Conservation (phyloP, 2,113 vertebrate species). For the Opisthocomus hoazin region DNA sequence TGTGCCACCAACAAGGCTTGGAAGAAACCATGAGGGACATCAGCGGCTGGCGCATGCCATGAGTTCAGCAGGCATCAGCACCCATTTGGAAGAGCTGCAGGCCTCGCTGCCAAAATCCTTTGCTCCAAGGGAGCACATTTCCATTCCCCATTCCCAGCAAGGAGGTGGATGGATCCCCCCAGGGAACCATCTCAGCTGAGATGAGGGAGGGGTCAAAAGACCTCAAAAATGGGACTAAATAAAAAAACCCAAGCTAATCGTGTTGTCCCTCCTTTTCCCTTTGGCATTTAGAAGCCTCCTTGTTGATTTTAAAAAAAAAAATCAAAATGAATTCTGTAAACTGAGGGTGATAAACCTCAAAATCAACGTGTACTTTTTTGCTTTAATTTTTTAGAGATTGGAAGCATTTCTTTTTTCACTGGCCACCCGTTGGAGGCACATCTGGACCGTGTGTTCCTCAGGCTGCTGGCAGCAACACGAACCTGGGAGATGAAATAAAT, state of each 20-base stretch:
- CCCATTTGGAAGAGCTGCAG: fast-evolving
- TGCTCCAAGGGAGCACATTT: not conserved
- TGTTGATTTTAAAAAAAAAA: not conserved
- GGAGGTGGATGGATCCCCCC: not conserved
- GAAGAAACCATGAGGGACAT: too few relatives aligned
- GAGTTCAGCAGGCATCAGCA: not conserved
- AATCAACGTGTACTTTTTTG: not conserved
- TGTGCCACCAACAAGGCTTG: too few relatives aligned
- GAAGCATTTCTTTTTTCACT: not conserved
- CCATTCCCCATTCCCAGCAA: not conserved
- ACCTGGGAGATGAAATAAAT: not conserved
- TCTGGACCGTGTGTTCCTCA: fast-evolving
- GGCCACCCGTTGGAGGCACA: fast-evolving
- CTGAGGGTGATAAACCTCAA: not conserved
- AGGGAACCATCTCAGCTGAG: not conserved
- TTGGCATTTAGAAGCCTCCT: not conserved
- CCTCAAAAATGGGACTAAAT: not conserved
- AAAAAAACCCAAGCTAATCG: not conserved
- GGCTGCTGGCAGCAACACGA: not conserved
- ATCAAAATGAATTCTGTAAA: not conserved
- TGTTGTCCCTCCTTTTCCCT: not conserved
- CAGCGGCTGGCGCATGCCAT: too few relatives aligned
- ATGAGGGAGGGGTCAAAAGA: not conserved
- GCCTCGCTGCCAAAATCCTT: not conserved
- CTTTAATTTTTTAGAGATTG: not conserved